A percentile compares a stretch with the other conserved stretches of the same genome.
Evolutionary conservation across 2,888 invertebrate species (phyloP).

Genomic region (Sabellastarte sp.): DNA sequence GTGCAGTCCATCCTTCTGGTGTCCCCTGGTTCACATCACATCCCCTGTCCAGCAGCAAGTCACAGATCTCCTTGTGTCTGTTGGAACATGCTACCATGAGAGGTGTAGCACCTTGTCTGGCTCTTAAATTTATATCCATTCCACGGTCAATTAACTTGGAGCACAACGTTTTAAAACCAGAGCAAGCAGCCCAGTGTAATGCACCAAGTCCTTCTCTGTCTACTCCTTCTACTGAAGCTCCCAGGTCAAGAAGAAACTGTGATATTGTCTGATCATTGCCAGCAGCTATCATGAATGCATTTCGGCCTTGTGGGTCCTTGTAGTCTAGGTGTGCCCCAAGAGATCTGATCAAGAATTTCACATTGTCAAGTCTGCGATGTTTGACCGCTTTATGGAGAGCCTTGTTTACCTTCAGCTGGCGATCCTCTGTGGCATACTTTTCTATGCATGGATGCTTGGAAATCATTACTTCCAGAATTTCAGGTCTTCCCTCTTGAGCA

Average conservation of each 20-base stretch:
- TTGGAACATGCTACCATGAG: conserved; percentile 36
- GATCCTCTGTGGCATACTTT: conserved; percentile 26
- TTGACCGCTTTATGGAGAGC: conserved; percentile 31
- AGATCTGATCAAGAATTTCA: conserved; percentile 22
- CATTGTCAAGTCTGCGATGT: conserved; percentile 25
- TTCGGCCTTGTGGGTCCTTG: conserved; percentile 23
- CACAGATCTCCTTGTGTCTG: conserved; percentile 16
- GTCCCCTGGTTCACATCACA: conserved; percentile 25
- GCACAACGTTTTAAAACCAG: conserved; percentile 23
- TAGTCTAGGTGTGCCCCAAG: conserved; percentile 24
- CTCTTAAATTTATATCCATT: conserved; percentile 5
- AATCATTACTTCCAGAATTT: conserved; percentile 24
- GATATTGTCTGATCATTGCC: conserved; percentile 28
- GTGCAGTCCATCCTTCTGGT: conserved; percentile 37
- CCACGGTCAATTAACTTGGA: background rate
- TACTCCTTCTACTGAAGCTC: conserved; percentile 15
- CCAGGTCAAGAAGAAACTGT: conserved; percentile 26
- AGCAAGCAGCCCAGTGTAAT: conserved; percentile 33
- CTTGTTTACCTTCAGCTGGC: conserved; percentile 21
- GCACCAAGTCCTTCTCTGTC: conserved; percentile 30
- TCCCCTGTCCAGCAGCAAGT: conserved; percentile 12
- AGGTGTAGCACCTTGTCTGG: conserved; percentile 32
- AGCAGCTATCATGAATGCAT: conserved; percentile 29
- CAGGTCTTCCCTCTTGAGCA: conserved; percentile 31
- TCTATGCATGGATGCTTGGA: conserved; percentile 22